Percentiles rank a stretch among this genome's conserved stretches.
phyloP scores from a whole-genome alignment of 2,113 vertebrate species.

The Entelurus aequoreus region DNA sequence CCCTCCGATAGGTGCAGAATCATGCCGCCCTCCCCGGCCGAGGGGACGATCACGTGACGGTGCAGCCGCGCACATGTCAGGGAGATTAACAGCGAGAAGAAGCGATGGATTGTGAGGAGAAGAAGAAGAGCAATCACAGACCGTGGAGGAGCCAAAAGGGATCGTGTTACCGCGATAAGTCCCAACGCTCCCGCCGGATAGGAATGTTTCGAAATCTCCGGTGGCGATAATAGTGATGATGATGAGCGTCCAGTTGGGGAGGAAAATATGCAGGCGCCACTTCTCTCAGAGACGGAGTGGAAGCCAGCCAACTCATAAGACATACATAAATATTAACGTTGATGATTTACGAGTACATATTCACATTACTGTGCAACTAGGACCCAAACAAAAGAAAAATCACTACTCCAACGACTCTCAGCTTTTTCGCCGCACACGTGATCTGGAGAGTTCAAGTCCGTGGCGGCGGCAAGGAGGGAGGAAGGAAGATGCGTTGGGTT shows the following conservation, averaged over 20 bases:
- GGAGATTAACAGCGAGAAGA: background rate
- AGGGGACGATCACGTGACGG: background rate
- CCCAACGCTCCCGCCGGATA: too few species aligned
- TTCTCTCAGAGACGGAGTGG: too few species aligned
- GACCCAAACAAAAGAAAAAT: background rate
- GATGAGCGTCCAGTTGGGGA: background rate
- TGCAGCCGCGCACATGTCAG: background rate
- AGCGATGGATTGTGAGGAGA: background rate
- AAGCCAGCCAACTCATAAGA: conserved; percentile 1
- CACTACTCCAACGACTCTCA: background rate
- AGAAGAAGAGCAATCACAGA: background rate
- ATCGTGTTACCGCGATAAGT: background rate
- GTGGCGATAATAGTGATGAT: too few species aligned
- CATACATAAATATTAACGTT: conserved; percentile 16
- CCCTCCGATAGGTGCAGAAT: background rate
- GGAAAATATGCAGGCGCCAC: background rate
- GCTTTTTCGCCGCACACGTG: conserved; percentile 1
- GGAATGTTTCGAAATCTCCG: background rate
- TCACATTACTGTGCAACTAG: conserved; percentile 36
- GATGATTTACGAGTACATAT: conserved; percentile 21
- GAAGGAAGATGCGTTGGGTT: background rate
- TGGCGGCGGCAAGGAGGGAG: background rate
- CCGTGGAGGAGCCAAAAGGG: background rate
- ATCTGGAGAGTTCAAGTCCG: background rate
- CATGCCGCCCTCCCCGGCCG: too few species aligned